phyloP scores from a whole-genome alignment of 2,797 vertebrate species.

The Sciurus vulgaris region DNA sequence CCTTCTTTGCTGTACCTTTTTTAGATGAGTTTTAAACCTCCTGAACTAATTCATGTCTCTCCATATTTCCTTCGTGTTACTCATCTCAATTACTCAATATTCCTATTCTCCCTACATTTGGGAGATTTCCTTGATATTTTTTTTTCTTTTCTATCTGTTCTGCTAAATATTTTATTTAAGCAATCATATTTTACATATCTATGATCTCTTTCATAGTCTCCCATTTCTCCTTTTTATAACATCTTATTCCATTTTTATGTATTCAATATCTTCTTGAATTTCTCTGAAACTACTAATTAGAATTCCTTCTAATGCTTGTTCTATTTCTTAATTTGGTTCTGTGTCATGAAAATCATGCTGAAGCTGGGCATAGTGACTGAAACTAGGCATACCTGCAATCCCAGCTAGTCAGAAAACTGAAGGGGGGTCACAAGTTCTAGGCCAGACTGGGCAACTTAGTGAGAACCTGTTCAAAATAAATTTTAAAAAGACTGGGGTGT shows the following conservation, averaged over 20 bases:
- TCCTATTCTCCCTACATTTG: neutral
- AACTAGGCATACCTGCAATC: too few species aligned
- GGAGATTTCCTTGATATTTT: neutral
- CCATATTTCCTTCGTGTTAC: neutral
- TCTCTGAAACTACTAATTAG: conserved; percentile 40
- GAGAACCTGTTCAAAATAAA: too few species aligned
- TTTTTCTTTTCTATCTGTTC: neutral
- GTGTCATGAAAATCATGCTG: neutral
- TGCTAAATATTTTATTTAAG: conserved; percentile 60
- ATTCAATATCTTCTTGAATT: conserved; percentile 7
- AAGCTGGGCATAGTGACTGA: neutral
- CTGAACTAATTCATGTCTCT: neutral
- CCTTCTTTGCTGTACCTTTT: neutral
- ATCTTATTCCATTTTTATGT: conserved; percentile 35
- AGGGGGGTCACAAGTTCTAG: too few species aligned
- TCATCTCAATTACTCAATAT: neutral
- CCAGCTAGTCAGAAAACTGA: too few species aligned
- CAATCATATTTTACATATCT: conserved; percentile 7
- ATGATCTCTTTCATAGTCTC: neutral
- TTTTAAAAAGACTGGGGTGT: too few species aligned
- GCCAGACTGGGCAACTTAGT: too few species aligned
- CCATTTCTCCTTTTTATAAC: conserved; percentile 5
- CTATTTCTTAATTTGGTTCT: neutral
- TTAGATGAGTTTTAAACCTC: neutral
- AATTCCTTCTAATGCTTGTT: conserved; percentile 28